These are phyloP conservation scores for Melolontha melolontha DNA, from an alignment of 2,888 invertebrate genomes.

Conservation along the genomic window DNA sequence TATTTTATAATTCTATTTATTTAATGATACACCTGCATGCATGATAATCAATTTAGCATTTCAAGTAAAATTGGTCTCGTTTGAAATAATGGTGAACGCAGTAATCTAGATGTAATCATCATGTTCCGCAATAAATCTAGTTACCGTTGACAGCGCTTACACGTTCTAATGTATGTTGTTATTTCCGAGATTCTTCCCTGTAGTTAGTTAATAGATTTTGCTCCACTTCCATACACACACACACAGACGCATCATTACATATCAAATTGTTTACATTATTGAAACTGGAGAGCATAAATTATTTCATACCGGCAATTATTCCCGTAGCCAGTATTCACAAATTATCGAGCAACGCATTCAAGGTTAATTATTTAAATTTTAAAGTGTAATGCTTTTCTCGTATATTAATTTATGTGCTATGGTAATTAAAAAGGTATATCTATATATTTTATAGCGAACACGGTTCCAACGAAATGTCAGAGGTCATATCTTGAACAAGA, in stretches of 20 bases:
- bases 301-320: slow-evolving; percentile 36
- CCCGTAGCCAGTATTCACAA: slow-evolving; percentile 20
- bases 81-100: no score
- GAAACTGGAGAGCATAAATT: slow-evolving; percentile 39
- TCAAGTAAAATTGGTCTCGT: no score
- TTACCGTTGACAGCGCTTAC: no score
- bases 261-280: slow-evolving; percentile 35
- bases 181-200: background rate
- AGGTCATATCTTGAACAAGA: background rate
- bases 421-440: slow-evolving; percentile 34
- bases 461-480: slow-evolving; percentile 23
- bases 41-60: no score
- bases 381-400: slow-evolving; percentile 46
- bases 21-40: no score
- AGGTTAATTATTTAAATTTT: slow-evolving; percentile 45
- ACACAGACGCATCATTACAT: background rate
- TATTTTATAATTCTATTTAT: no score
- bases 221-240: slow-evolving; percentile 15
- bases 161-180: no score
- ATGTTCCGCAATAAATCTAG: no score
- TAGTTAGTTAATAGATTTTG: slow-evolving; percentile 19
- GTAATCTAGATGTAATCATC: no score
- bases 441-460: slow-evolving; percentile 21
- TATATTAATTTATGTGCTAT: slow-evolving; percentile 27
- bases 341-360: slow-evolving; percentile 28